Conservation (phyloP, 2,888 invertebrate species). For the Pseudolycoriella hygida region DNA sequence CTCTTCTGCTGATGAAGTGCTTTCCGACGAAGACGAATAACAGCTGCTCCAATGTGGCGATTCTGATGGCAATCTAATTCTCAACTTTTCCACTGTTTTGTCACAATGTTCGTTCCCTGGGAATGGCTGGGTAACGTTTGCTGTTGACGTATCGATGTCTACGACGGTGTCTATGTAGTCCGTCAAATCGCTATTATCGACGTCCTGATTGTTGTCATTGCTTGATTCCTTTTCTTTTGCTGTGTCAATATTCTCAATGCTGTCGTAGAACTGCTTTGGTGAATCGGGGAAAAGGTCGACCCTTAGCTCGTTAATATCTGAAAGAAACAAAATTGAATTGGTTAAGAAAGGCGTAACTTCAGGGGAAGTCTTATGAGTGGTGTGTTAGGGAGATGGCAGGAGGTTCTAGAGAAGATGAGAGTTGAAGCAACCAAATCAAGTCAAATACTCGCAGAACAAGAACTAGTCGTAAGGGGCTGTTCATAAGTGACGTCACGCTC, state of each 20-base stretch:
- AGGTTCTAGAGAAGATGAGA: no score
- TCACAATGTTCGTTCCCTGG: not conserved
- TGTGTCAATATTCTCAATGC: no score
- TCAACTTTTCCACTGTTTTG: constrained; percentile 2
- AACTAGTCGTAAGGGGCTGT: no score
- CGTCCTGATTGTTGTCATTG: constrained; percentile 8
- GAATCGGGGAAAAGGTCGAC: not conserved
- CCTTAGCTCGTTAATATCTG: not conserved
- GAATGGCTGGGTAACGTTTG: no score
- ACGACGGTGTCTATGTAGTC: not conserved
- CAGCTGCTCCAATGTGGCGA: constrained; percentile 5
- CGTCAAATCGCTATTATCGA: not conserved
- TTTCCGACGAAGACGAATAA: constrained; percentile 15
- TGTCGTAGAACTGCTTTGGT: not conserved
- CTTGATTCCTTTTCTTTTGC: constrained; percentile 1
- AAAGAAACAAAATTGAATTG: not conserved
- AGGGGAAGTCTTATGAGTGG: no score
- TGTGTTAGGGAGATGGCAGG: no score
- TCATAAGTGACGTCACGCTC: no score
- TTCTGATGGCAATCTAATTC: constrained; percentile 1
- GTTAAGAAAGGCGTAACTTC: no score
- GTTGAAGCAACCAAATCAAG: no score
- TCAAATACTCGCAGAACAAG: no score
- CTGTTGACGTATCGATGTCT: no score
- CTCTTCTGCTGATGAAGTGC: constrained; percentile 12